Conservation (phyloP, 2,888 invertebrate species). For the Oxytorus armatus region DNA sequence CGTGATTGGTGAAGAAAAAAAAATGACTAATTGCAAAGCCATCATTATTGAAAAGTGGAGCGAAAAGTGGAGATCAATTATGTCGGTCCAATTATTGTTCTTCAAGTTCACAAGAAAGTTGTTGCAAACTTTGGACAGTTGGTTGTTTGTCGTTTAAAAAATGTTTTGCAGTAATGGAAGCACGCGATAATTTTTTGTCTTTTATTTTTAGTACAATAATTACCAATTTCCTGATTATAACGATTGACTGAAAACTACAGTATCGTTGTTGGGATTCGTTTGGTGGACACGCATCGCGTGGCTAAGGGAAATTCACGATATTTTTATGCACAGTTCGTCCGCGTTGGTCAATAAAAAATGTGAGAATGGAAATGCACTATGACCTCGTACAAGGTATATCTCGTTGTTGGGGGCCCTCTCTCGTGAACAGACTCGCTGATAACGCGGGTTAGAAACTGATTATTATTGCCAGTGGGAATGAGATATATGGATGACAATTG, state of each 20-base stretch:
- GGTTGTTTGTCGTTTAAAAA: background rate
- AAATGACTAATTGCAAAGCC: conserved; percentile 23
- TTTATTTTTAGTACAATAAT: background rate
- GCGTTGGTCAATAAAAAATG: conserved; percentile 37
- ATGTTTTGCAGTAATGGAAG: background rate
- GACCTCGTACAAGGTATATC: conserved; percentile 23
- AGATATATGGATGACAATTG: conserved; percentile 68
- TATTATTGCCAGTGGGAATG: conserved; percentile 3
- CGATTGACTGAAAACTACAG: background rate
- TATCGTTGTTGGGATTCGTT: background rate
- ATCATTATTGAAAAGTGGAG: conserved; percentile 30
- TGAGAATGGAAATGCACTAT: conserved; percentile 19
- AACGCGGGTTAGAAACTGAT: conserved; percentile 18
- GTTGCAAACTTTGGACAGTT: background rate
- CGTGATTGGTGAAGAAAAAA: background rate
- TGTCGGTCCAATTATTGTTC: background rate
- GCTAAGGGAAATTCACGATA: conserved; percentile 34
- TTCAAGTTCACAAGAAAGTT: conserved; percentile 27
- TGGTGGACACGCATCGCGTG: conserved; percentile 45
- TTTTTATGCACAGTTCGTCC: background rate
- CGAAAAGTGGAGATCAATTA: no score
- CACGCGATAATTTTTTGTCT: conserved; percentile 37
- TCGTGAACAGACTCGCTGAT: conserved; percentile 26
- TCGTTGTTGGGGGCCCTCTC: background rate
- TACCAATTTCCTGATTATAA: background rate